Conservation (phyloP, 37 sponge, comb jelly and placozoan species). For the Hormiphora californensis region DNA sequence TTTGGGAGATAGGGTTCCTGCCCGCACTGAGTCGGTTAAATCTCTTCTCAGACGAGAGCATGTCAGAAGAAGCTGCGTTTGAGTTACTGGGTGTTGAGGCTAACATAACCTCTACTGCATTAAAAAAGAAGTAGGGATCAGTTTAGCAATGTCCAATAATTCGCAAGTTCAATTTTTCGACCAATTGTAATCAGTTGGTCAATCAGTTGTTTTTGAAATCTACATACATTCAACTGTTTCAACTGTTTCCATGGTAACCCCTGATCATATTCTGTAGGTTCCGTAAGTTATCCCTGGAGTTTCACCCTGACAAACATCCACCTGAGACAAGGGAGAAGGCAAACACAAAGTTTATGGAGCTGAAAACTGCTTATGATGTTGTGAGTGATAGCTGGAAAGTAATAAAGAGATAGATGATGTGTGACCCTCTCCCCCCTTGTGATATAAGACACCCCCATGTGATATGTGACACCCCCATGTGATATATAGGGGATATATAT, state of each 20-base stretch:
- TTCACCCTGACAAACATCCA: not conserved
- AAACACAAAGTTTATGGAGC: not conserved
- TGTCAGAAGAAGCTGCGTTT: not conserved
- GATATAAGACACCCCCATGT: no score
- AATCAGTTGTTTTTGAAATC: not conserved
- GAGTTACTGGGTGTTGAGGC: not conserved
- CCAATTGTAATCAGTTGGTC: no score
- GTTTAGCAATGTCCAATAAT: no score
- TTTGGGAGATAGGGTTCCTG: not conserved
- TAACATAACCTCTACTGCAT: not conserved
- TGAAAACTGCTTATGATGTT: not conserved
- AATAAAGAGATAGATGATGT: no score
- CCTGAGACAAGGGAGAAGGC: not conserved
- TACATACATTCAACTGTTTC: not conserved
- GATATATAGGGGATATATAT: no score
- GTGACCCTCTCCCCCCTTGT: no score
- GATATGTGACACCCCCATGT: no score
- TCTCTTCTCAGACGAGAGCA: not conserved
- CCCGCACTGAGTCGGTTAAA: not conserved
- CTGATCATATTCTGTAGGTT: not conserved
- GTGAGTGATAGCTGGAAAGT: no score
- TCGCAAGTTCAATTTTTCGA: no score
- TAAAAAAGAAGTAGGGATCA: not conserved
- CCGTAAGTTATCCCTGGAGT: not conserved
- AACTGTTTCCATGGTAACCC: not conserved